phyloP scores from a whole-genome alignment of 2,113 vertebrate genomes.

The Physeter macrocephalus region DNA sequence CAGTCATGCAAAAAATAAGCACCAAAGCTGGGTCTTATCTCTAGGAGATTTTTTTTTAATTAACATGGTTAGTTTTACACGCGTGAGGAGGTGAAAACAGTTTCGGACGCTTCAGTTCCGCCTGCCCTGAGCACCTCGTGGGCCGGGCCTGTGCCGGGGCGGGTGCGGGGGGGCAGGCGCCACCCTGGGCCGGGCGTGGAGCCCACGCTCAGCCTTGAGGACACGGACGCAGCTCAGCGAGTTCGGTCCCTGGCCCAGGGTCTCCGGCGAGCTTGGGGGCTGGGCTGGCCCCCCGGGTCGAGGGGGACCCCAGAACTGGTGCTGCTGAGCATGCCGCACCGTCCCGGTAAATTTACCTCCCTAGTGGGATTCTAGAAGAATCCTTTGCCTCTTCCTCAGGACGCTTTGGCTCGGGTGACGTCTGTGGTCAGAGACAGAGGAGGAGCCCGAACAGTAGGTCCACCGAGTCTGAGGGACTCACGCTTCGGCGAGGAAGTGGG shows the following conservation, averaged over 20 bases:
- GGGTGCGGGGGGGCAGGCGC: too few species aligned
- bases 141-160: background rate
- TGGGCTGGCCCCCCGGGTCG: accelerated
- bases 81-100: background rate
- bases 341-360: accelerated
- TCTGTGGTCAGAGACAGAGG: accelerated
- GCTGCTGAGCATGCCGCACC: accelerated
- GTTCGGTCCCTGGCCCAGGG: accelerated
- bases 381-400: accelerated
- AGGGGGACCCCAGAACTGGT: accelerated
- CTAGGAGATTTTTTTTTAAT: too few species aligned
- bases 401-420: accelerated
- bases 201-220: background rate
- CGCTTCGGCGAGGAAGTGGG: accelerated
- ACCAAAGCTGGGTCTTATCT: background rate
- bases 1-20: background rate
- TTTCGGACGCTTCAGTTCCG: accelerated
- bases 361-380: background rate
- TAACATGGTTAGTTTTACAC: accelerated
- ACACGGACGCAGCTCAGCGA: background rate
- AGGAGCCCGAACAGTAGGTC: accelerated
- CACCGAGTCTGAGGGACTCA: accelerated
- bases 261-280: accelerated
- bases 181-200: background rate
- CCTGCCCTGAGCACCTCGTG: accelerated